These are phyloP conservation scores for Heliconius sara DNA, from an alignment of 2,888 invertebrate genomes.

Conservation along the genomic window DNA sequence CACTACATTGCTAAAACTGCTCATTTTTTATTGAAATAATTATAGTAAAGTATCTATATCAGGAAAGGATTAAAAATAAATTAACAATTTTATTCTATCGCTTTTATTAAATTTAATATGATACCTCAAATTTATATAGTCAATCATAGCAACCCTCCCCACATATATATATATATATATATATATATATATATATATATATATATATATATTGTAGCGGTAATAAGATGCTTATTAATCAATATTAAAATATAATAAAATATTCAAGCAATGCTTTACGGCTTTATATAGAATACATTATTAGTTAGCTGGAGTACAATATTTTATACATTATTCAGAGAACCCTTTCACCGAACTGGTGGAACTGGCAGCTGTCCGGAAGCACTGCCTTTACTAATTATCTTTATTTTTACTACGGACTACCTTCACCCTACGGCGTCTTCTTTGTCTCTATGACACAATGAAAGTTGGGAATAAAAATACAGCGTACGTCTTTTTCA, in stretches of 20 bases:
- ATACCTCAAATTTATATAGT: too few relatives aligned
- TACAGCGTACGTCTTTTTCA: conserved; percentile 45
- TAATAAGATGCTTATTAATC: background rate
- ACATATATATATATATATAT: too few relatives aligned
- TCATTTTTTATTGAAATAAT: too few relatives aligned
- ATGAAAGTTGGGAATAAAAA: conserved; percentile 45
- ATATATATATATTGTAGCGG: too few relatives aligned
- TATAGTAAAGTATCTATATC: too few relatives aligned
- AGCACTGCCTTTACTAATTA: conserved; percentile 58
- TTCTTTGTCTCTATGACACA: conserved; percentile 45
- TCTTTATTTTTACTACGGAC: conserved; percentile 52
- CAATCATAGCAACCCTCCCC: too few relatives aligned
- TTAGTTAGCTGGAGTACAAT: conserved; percentile 41
- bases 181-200: too few relatives aligned
- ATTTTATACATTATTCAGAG: conserved; percentile 59
- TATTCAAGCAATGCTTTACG: background rate
- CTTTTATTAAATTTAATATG: too few relatives aligned
- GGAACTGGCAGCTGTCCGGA: conserved; percentile 74
- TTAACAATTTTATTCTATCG: too few relatives aligned
- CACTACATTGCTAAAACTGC: too few relatives aligned
- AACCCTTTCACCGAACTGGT: conserved; percentile 63
- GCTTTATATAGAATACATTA: conserved; percentile 17
- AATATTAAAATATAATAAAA: conserved; percentile 18
- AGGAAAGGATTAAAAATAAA: too few relatives aligned
- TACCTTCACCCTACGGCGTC: conserved; percentile 47